Percentiles rank a stretch among this genome's conserved stretches.
Conservation (phyloP, 2,888 invertebrate genomes). For the Limnephilus auricula region DNA sequence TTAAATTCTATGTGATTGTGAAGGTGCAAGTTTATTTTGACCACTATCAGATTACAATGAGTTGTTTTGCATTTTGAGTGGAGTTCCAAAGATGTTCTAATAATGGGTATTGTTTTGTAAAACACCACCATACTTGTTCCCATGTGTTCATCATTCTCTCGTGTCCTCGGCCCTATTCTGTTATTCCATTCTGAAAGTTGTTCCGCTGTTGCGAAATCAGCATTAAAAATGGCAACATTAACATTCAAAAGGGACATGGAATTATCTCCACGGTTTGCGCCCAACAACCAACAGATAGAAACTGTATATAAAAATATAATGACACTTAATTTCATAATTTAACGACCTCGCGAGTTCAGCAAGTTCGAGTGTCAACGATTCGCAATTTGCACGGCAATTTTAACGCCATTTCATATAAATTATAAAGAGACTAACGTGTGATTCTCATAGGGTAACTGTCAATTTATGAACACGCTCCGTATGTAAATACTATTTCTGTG, state of each 20-base stretch:
- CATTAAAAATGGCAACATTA: neutral
- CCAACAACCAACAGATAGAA: neutral
- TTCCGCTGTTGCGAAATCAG: neutral
- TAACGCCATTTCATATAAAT: conserved; percentile 49
- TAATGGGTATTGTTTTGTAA: conserved; percentile 31
- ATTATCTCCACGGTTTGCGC: neutral
- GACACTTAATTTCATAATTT: conserved; percentile 35
- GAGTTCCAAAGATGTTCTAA: conserved; percentile 27
- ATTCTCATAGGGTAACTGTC: conserved; percentile 55
- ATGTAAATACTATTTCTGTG: neutral
- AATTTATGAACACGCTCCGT: conserved; percentile 47
- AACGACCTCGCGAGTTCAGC: conserved; percentile 55
- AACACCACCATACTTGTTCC: neutral
- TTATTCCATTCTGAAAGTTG: conserved; percentile 16
- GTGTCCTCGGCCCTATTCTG: conserved; percentile 37
- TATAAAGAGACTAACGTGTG: conserved; percentile 52
- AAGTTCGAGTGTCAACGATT: conserved; percentile 54
- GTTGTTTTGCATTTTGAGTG: conserved; percentile 19
- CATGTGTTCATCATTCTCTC: conserved; percentile 22
- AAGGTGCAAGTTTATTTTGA: neutral
- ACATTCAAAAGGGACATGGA: neutral
- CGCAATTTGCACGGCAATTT: conserved; percentile 49
- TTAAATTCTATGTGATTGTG: neutral
- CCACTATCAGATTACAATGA: neutral
- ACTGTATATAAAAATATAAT: neutral